Evolutionary conservation across 2,888 invertebrate genomes (phyloP).

Genomic region (Pediacus dermestoides): DNA sequence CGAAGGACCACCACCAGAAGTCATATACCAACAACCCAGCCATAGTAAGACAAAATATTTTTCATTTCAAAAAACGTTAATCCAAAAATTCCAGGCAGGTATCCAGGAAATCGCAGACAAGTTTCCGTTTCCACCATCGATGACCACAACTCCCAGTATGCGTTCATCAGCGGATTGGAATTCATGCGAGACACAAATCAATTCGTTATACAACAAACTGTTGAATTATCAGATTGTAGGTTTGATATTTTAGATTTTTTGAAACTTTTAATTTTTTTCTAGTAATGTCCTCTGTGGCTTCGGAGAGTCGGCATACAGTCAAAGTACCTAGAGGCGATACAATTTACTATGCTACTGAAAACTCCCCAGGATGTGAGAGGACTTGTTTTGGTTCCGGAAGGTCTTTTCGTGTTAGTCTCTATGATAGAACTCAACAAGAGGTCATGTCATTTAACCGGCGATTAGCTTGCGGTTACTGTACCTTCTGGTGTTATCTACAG

Average conservation of each 20-base stretch:
- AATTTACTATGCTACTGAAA: slow-evolving; percentile 70
- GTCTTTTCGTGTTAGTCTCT: slow-evolving; percentile 73
- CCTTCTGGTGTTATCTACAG: slow-evolving; percentile 69
- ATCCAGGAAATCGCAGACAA: not conserved
- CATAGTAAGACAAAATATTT: slow-evolving; percentile 1
- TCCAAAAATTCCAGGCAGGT: not conserved
- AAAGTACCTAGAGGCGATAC: slow-evolving; percentile 71
- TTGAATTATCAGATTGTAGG: slow-evolving; percentile 72
- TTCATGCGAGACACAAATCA: slow-evolving; percentile 67
- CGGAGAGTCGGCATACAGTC: slow-evolving; percentile 70
- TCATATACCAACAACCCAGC: not conserved
- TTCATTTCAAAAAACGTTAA: not conserved
- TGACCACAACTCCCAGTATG: slow-evolving; percentile 51
- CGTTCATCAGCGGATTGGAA: slow-evolving; percentile 66
- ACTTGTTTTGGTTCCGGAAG: slow-evolving; percentile 70
- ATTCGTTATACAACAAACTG: slow-evolving; percentile 73
- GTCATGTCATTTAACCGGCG: slow-evolving; percentile 71
- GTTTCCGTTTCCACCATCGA: not conserved
- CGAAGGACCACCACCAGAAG: slow-evolving; percentile 12
- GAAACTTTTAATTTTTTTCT: slow-evolving; percentile 21
- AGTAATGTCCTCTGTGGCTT: slow-evolving; percentile 50
- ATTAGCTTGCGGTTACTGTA: slow-evolving; percentile 64
- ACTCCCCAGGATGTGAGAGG: slow-evolving; percentile 60
- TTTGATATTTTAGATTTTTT: slow-evolving; percentile 22
- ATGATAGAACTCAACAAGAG: slow-evolving; percentile 80